Evolutionary conservation across 2,113 vertebrate species (phyloP), one percentile per base, ranked within the genome.

Genomic region (Ictalurus furcatus): DNA sequence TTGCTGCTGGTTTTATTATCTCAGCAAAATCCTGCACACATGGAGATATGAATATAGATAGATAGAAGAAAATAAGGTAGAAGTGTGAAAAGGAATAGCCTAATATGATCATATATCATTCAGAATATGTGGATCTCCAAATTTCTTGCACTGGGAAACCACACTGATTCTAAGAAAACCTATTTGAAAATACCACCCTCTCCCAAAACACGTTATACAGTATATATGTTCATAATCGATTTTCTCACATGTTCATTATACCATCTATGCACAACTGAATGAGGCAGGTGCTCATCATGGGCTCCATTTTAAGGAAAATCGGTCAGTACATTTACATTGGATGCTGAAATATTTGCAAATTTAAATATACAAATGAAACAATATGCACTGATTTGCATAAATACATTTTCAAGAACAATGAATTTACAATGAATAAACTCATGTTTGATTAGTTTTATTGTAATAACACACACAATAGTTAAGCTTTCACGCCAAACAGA

Each of bases 1-100:
- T 54, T 58, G 40, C n/a, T 89, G 74, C 63, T 83, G 82, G 58
- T 76, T 25, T 85, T 48, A 63, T 52, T 37, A 59, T 82, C 87
- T 85, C 82, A 84, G 59, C 63, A 69, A 87, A 71, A 89, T 63
- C 61, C 40, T 11, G 73, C 34, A 81, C n/a, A 73, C 14, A 37
- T 67, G 71, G 30, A 73, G 21, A 85, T 56, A 85, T 54, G n/a
- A 54, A 80, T 80, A 25, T 69, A 73, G 28, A 73, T 30, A 58
- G 65, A 73, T 21, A 73, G 52, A 73, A 56, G 48, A 52, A 34
- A 30, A 73, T 23, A 16, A 25, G 1, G 30, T 9, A 86, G 48
- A 21, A 58, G 65, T 21, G 63, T 52, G 37, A 44, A 69, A 69
- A 52, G 63, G 16, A 56, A 81, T 56, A 19, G 78, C 2, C 14